Evolutionary conservation across 1,140 invertebrate species (phyloP).

Genomic region (Euglossa dilemma): DNA sequence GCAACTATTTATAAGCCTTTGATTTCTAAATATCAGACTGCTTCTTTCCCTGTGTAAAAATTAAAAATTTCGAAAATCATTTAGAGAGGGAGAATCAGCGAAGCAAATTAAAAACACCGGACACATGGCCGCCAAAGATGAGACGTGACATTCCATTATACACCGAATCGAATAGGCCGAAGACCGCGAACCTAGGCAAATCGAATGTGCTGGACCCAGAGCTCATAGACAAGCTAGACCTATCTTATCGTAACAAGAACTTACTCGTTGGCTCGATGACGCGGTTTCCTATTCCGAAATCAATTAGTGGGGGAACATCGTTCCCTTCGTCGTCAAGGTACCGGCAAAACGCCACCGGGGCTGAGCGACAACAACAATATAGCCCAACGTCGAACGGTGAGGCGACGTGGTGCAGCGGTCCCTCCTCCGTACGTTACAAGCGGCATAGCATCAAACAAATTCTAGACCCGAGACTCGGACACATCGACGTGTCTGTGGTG

Average conservation of each 20-base stretch:
- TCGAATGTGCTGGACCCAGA: slow-evolving; percentile 83
- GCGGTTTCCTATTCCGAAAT: slow-evolving; percentile 26
- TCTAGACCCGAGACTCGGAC: slow-evolving; percentile 24
- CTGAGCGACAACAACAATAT: slow-evolving; percentile 12
- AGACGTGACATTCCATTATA: slow-evolving; percentile 59
- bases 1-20: background rate
- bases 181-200: slow-evolving; percentile 84
- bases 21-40: background rate
- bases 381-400: background rate
- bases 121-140: slow-evolving; percentile 79
- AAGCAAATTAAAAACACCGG: slow-evolving; percentile 65
- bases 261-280: slow-evolving; percentile 80
- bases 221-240: slow-evolving; percentile 84
- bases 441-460: slow-evolving; percentile 67
- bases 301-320: slow-evolving; percentile 51
- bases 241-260: slow-evolving; percentile 84
- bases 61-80: background rate
- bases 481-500: slow-evolving; percentile 35
- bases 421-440: slow-evolving; percentile 49
- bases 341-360: slow-evolving; percentile 37
- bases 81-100: slow-evolving; percentile 27
- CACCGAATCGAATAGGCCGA: slow-evolving; percentile 76
- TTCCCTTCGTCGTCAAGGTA: slow-evolving; percentile 54
- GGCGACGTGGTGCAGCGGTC: slow-evolving; percentile 37
- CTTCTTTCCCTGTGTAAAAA: background rate